Conservation (phyloP, 2,888 invertebrate genomes). For the Lasioglossum leucozonium region DNA sequence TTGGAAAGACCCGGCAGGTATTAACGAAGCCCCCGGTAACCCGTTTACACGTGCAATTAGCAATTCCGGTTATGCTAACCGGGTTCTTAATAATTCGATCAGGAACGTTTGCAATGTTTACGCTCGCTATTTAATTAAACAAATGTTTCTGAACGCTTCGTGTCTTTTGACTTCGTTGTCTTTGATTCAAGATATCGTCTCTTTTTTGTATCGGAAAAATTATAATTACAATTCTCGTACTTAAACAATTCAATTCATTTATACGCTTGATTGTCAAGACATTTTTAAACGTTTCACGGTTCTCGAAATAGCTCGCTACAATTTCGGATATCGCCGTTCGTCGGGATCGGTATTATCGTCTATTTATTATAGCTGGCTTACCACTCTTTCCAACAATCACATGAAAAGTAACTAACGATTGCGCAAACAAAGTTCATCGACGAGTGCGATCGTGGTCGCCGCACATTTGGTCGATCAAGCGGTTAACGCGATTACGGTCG, state of each 20-base stretch:
- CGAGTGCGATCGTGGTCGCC: conserved; percentile 8
- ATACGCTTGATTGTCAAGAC: not conserved
- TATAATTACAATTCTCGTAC: too few species aligned
- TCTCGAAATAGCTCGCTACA: not conserved
- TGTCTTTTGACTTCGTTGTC: not conserved
- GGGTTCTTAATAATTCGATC: not conserved
- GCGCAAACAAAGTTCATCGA: conserved; percentile 3
- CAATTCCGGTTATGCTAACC: conserved; percentile 6
- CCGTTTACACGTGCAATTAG: conserved; percentile 4
- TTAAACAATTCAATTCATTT: too few species aligned
- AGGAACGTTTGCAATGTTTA: not conserved
- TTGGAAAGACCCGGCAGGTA: not conserved
- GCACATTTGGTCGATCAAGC: conserved; percentile 12
- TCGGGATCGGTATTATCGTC: not conserved
- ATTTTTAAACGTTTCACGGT: not conserved
- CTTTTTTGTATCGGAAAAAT: not conserved
- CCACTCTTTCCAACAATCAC: not conserved
- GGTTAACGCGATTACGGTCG: conserved; percentile 2
- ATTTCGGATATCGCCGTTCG: not conserved
- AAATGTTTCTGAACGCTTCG: not conserved
- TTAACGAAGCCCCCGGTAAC: not conserved
- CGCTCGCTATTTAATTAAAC: not conserved
- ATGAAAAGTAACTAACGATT: conserved; percentile 8
- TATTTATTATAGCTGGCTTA: not conserved
- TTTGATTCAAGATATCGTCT: not conserved